These are phyloP conservation scores for Cossypha heuglini DNA, from an alignment of 2,797 vertebrate genomes.

Conservation along the genomic window DNA sequence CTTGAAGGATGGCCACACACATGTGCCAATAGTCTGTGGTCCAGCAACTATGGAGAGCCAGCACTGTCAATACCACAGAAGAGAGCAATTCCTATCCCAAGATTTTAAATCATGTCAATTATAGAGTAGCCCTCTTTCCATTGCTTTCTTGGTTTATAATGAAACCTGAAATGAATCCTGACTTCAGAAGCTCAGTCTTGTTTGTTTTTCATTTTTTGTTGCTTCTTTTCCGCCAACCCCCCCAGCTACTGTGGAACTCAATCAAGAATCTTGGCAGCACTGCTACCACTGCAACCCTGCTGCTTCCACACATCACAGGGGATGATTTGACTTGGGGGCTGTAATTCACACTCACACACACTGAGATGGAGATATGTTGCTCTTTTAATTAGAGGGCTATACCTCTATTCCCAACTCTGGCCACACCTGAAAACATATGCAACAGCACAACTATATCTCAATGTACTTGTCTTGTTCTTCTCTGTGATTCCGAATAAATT, in stretches of 20 bases:
- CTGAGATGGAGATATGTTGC: conserved; percentile 4
- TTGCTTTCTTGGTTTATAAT: neutral
- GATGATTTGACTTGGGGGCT: neutral
- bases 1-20: neutral
- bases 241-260: neutral
- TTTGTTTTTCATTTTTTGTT: neutral
- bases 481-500: neutral
- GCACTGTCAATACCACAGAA: neutral
- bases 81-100: neutral
- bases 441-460: neutral
- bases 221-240: neutral
- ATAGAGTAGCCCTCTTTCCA: neutral
- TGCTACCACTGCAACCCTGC: neutral
- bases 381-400: conserved; percentile 25
- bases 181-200: neutral
- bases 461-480: neutral
- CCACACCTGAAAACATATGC: neutral
- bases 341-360: neutral
- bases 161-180: neutral
- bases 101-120: neutral
- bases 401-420: neutral
- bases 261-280: neutral
- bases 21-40: neutral
- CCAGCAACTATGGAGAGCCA: neutral
- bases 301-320: neutral